Conservation (phyloP, 1,140 invertebrate species). For the Drosophila virilis region DNA sequence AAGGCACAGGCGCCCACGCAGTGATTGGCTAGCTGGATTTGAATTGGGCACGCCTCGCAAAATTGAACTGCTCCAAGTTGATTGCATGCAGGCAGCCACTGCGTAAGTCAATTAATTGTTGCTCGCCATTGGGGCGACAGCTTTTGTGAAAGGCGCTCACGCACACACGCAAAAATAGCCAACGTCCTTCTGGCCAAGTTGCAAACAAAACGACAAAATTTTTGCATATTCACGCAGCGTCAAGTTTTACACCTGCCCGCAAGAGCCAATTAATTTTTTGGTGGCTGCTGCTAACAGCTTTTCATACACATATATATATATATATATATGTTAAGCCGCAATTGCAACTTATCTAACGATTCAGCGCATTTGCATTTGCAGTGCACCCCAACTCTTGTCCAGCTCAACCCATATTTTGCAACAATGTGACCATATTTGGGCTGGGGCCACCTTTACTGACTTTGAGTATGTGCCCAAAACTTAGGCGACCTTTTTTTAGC, state of each 20-base stretch:
- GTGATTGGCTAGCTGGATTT: constrained; percentile 22
- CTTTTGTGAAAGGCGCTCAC: constrained; percentile 70
- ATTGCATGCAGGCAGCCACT: constrained; percentile 60
- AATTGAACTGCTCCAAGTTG: constrained; percentile 34
- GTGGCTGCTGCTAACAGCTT: constrained; percentile 38
- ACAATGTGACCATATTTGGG: constrained; percentile 10
- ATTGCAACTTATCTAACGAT: constrained; percentile 51
- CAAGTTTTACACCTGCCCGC: constrained; percentile 69
- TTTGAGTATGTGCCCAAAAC: constrained; percentile 13
- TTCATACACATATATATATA: constrained; percentile 27
- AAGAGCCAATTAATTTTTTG: constrained; percentile 72
- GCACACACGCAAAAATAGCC: constrained; percentile 33
- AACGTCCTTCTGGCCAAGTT: constrained; percentile 68
- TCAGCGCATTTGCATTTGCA: constrained; percentile 48
- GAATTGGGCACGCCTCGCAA: constrained; percentile 37
- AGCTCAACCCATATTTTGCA: constrained; percentile 30
- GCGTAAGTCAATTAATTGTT: constrained; percentile 78
- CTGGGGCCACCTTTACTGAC: background rate
- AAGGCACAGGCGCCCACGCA: constrained; percentile 61
- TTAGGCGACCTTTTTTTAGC: constrained; percentile 12
- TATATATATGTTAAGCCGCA: constrained; percentile 28
- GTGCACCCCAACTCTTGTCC: constrained; percentile 24
- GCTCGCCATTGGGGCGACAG: constrained; percentile 75
- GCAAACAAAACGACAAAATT: constrained; percentile 35
- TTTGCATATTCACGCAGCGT: constrained; percentile 64